Evolutionary conservation across 2,888 invertebrate genomes (phyloP).

Genomic region (Yponomeuta evonymella): DNA sequence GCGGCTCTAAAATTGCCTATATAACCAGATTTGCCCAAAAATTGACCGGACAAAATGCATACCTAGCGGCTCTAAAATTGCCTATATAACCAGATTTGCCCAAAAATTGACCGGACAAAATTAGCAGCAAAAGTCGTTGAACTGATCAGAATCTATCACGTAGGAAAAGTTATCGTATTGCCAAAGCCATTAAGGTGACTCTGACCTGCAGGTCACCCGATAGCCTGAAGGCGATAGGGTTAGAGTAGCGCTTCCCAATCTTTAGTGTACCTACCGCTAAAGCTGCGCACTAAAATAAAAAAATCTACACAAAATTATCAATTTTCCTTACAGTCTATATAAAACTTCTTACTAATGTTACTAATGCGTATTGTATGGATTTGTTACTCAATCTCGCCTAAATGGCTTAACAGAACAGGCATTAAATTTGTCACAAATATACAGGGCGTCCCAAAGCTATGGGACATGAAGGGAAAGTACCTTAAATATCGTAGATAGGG

Average conservation of each 20-base stretch:
- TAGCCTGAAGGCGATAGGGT: not conserved
- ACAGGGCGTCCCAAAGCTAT: too few relatives aligned
- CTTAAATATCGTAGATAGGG: too few relatives aligned
- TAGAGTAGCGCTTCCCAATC: not conserved
- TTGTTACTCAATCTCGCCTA: too few relatives aligned
- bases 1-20: not conserved
- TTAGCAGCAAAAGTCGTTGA: not conserved
- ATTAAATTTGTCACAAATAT: too few relatives aligned
- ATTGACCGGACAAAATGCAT: not conserved
- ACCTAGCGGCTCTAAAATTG: not conserved
- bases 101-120: not conserved
- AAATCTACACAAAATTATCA: too few relatives aligned
- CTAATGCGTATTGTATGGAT: too few relatives aligned
- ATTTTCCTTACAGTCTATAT: too few relatives aligned
- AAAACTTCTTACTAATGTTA: too few relatives aligned
- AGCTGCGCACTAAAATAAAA: too few relatives aligned
- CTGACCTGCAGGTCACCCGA: not conserved
- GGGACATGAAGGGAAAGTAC: too few relatives aligned
- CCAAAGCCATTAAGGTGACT: not conserved
- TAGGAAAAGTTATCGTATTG: not conserved
- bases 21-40: not conserved
- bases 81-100: not conserved
- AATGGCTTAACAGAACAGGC: too few relatives aligned
- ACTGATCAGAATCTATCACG: not conserved
- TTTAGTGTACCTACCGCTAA: not conserved